Percentiles rank a stretch among this genome's conserved stretches.
Evolutionary conservation across 2,113 vertebrate genomes (phyloP).

Genomic region (Ranitomeya variabilis): DNA sequence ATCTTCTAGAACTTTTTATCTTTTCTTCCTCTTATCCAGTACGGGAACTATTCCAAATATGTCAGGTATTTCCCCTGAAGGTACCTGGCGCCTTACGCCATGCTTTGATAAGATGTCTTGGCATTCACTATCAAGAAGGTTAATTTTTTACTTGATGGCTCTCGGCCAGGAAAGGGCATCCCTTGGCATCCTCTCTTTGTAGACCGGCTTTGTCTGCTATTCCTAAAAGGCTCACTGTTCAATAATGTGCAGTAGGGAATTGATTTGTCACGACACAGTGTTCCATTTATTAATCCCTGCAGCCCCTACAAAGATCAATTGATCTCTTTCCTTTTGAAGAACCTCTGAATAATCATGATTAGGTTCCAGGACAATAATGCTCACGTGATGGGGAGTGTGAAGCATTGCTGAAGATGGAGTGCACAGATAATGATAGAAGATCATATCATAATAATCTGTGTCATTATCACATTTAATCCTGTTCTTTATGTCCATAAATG

Average conservation of each 20-base stretch:
- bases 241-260: slow-evolving; percentile 31
- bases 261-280: slow-evolving; percentile 47
- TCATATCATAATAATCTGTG: not conserved
- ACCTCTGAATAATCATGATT: slow-evolving; percentile 37
- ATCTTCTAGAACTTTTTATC: not conserved
- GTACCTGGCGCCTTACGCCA: not conserved
- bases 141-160: slow-evolving; percentile 8
- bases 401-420: not conserved
- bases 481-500: too few species aligned
- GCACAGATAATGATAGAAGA: not conserved
- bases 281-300: slow-evolving; percentile 41
- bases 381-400: slow-evolving; percentile 17
- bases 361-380: not conserved
- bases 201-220: not conserved
- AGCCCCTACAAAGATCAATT: slow-evolving; percentile 48
- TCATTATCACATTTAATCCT: too few species aligned
- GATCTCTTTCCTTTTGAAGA: slow-evolving; percentile 37
- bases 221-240: slow-evolving; percentile 47
- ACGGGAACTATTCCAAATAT: slow-evolving; percentile 39
- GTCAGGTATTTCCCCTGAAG: slow-evolving; percentile 43
- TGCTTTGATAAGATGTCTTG: not conserved
- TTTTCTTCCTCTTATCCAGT: not conserved
- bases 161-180: not conserved
- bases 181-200: slow-evolving; percentile 1
- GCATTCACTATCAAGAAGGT: slow-evolving; percentile 17